Evolutionary conservation across 2,797 vertebrate species (phyloP), one percentile per base, ranked within the genome.

Genomic region (Anabas testudineus): DNA sequence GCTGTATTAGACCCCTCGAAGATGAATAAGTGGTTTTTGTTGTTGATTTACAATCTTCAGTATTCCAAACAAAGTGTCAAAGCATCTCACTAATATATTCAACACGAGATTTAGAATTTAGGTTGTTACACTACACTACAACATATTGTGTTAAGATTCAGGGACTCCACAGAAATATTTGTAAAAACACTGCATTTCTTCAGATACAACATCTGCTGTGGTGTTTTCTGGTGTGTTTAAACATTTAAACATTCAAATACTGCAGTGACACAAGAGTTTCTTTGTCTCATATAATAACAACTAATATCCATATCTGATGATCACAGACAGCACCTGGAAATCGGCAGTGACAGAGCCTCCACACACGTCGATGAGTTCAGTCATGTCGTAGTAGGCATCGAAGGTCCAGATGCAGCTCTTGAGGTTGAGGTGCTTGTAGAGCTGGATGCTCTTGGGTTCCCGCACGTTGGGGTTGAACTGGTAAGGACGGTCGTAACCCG

Each of bases 331-430:
- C 28, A 97, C 98, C 97, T 99, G 98, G 90, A 99, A 99, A 81
- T 99, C 98, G 0, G 98, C 98, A 0, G 96, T 97, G 79, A 99
- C 97, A 0, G 97, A 97, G 28, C 98, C 98, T 0, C 97, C 95
- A 0, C 98, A 99, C 77, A 99, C 95, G 0, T 99, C 98, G 1
- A 99, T 99, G 19, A 99, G 83, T 70, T 98, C 97, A 0, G 98
- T 99, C 98, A 99, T 99, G 93, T 99, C 97, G 0, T 99, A 99
- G 62, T 93, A 99, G 0, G 98, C 97, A 4, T 99, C 95, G 0
- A 99, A 99, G 2, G 97, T 99, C 98, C 98, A 99, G 82, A 99
- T 97, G 81, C 98, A 99, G 93, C 96, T 99, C 89, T 99, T 99
- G 1, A 99, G 95, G 91, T 99, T 99, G 66, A 99, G 95, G 87